phyloP scores from a whole-genome alignment of 37 sponge, comb jelly and placozoan species.

The Geodia barretti region DNA sequence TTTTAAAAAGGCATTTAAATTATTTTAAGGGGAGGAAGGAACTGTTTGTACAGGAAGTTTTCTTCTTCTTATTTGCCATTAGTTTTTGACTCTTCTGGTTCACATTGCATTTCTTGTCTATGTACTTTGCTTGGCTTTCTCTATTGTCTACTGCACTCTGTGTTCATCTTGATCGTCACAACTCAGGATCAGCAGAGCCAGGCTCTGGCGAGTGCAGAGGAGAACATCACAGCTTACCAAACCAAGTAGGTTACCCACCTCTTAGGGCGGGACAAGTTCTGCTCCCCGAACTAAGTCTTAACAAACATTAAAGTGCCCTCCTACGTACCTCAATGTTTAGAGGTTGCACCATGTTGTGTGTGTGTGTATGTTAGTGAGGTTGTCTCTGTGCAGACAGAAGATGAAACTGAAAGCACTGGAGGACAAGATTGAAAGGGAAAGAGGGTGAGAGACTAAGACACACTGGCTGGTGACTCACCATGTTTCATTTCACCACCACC shows the following conservation, averaged over 20 bases:
- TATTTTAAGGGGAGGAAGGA: too few relatives aligned
- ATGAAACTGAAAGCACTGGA: constrained; percentile 41
- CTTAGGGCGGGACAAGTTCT: neutral
- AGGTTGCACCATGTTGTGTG: too few relatives aligned
- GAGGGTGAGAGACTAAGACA: constrained; percentile 22
- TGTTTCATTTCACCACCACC: neutral
- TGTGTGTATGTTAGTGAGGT: neutral
- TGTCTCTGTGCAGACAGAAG: constrained; percentile 40
- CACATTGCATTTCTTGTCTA: too few relatives aligned
- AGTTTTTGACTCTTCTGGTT: too few relatives aligned
- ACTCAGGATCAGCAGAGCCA: constrained; percentile 32
- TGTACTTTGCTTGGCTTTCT: too few relatives aligned
- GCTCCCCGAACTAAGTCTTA: too few relatives aligned
- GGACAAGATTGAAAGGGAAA: constrained; percentile 53
- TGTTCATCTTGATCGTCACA: neutral
- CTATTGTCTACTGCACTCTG: too few relatives aligned
- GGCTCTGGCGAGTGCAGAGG: constrained; percentile 21
- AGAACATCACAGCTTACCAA: constrained; percentile 3
- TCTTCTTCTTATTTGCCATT: too few relatives aligned
- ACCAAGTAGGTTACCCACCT: constrained; percentile 26
- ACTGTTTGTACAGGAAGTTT: too few relatives aligned
- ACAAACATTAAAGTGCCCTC: too few relatives aligned
- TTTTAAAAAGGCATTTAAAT: too few relatives aligned
- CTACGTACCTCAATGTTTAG: too few relatives aligned
- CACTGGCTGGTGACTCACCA: neutral